Conservation (phyloP, 2,888 invertebrate species). For the Phortica magna region DNA sequence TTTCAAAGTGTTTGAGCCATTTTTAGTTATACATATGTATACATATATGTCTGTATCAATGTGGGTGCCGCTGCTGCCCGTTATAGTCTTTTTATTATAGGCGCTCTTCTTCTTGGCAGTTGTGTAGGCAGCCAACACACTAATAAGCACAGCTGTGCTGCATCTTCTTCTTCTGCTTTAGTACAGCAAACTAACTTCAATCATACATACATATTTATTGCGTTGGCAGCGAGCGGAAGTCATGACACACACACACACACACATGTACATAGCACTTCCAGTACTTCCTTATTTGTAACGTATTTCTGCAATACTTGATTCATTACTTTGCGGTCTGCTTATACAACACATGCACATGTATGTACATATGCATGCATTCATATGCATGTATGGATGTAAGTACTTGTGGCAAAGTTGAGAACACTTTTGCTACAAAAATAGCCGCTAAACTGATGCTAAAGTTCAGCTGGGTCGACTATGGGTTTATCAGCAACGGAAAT, state of each 20-base stretch:
- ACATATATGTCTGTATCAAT: background rate
- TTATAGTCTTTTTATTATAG: too few relatives aligned
- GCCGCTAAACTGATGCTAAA: background rate
- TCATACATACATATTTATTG: slow-evolving; percentile 18
- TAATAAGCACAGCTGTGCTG: background rate
- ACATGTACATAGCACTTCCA: background rate
- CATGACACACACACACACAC: slow-evolving; percentile 35
- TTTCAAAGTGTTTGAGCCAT: slow-evolving; percentile 8
- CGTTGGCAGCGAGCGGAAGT: slow-evolving; percentile 58
- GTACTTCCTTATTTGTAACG: background rate
- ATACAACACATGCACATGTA: background rate
- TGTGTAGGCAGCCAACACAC: background rate
- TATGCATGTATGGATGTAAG: too few relatives aligned
- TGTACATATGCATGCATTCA: too few relatives aligned
- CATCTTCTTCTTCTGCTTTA: background rate
- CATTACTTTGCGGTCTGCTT: background rate
- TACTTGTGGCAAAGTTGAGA: background rate
- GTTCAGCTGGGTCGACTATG: background rate
- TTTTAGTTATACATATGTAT: background rate
- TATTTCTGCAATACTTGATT: too few relatives aligned
- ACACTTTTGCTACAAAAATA: slow-evolving; percentile 62
- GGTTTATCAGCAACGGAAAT: slow-evolving; percentile 57
- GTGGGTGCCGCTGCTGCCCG: slow-evolving; percentile 4
- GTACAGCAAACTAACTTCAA: too few relatives aligned
- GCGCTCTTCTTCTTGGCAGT: background rate